Base-by-base conservation (phyloP, 2,113 vertebrate genomes). In the Crotalus horridus region DNA sequence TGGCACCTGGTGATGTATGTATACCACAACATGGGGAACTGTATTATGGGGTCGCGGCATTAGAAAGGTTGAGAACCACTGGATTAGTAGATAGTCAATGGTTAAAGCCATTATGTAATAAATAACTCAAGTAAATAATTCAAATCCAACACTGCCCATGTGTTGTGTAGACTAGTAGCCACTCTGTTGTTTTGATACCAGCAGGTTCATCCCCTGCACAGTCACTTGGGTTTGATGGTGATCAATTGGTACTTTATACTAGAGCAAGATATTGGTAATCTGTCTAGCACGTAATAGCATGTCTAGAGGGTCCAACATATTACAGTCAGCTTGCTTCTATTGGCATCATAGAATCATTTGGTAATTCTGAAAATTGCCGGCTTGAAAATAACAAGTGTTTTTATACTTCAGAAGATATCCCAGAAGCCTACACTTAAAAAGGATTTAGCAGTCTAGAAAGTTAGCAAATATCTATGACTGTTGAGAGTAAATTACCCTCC, bases 361-460 rank as follows among this genome's bases (percentile, higher is more conserved):
- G 64, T 74, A 74, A 74, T 74, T 74, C 89, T 69, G 94, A 59
- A 86, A 89, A 56, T 53, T 86, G 54, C 69, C 92, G 85, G 86
- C 91, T 91, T 94, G 86, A 48, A 92, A 59, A 89, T n/a, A 48
- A 55, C 93, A 91, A 96, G 95, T 51, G 91, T 94, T 96, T 95
- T 96, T 93, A 93, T 94, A 61, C 24, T 92, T 95, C 96, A 59
- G 6, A 53, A 0, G 1, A 89, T 59, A 89, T 93, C 92, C 92
- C 94, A 51, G 39, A 53, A 81, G 91, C 93, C 93, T 88, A 94
- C 90, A 93, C 96, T 96, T 94, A 90, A 64, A 95, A 90, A 53
- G 59, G 91, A 95, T 96, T 91, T 92, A 95, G 69, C 94, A 94
- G 93, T 97, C 89, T 93, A 93, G 95, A 93, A 96, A 96, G 94